Percentiles rank a stretch among this genome's conserved stretches.
phyloP scores from a whole-genome alignment of 2,113 vertebrate species.

The Brachionichthys hirsutus region DNA sequence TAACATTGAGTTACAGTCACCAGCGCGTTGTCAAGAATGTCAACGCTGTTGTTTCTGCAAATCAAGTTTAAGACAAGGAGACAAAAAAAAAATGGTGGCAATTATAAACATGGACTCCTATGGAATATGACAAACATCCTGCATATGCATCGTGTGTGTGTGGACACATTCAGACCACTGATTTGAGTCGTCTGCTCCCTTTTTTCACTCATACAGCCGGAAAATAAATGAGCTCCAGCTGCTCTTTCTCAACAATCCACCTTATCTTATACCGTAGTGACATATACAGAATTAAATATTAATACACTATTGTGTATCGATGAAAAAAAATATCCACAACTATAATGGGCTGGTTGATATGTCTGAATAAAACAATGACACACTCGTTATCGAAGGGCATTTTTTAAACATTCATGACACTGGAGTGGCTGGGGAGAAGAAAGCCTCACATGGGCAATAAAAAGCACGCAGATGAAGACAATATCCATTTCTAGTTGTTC shows the following conservation, averaged over 20 bases:
- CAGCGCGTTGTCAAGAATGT: conserved; percentile 71
- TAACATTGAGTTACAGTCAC: neutral
- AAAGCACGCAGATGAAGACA: conserved; percentile 64
- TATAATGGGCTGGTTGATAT: conserved; percentile 79
- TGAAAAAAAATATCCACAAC: conserved; percentile 78
- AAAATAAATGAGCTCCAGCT: conserved; percentile 68
- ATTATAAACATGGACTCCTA: conserved; percentile 24
- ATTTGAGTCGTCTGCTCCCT: conserved; percentile 39
- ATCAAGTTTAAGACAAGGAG: conserved; percentile 84
- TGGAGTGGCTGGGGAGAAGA: conserved; percentile 66
- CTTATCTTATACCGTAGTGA: conserved; percentile 69
- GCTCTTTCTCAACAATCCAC: conserved; percentile 59
- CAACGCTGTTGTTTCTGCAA: conserved; percentile 75
- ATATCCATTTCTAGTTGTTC: conserved; percentile 61
- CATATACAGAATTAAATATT: conserved; percentile 82
- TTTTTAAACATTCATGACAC: conserved; percentile 83
- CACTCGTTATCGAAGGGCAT: conserved; percentile 83
- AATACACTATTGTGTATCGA: conserved; percentile 78
- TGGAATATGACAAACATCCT: conserved; percentile 14
- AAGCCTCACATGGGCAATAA: conserved; percentile 66
- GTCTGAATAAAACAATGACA: conserved; percentile 83
- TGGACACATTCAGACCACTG: conserved; percentile 1
- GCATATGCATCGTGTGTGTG: neutral
- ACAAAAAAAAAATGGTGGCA: conserved; percentile 72
- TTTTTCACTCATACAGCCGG: conserved; percentile 43